Conservation (phyloP, 1,140 invertebrate species). For the Aporrectodea caliginosa region DNA sequence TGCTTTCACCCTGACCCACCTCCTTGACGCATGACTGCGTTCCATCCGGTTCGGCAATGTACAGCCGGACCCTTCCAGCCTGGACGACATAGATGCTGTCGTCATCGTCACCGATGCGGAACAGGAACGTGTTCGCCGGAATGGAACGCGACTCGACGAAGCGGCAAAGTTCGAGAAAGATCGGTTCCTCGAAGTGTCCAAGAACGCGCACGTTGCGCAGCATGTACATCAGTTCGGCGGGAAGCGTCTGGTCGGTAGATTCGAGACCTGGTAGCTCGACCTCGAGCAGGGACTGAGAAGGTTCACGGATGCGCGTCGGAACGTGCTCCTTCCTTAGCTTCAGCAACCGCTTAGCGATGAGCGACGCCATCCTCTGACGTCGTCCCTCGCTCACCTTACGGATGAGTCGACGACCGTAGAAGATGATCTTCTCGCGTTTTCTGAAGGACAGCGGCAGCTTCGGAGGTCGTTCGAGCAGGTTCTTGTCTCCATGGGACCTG, state of each 20-base stretch:
- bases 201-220: conserved; percentile 91
- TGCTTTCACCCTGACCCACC: conserved; percentile 87
- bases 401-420: not conserved
- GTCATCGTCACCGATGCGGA: conserved; percentile 87
- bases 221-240: conserved; percentile 91
- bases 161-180: conserved; percentile 91
- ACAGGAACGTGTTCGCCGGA: conserved; percentile 76
- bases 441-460: not conserved
- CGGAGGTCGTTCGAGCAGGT: too few relatives aligned
- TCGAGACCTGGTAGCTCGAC: not conserved
- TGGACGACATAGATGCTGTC: conserved; percentile 97
- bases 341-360: not conserved
- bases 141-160: conserved; percentile 86
- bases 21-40: conserved; percentile 74
- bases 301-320: not conserved
- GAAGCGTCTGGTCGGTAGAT: conserved; percentile 68
- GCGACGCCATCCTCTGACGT: not conserved
- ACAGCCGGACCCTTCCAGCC: conserved; percentile 86
- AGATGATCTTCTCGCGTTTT: not conserved
- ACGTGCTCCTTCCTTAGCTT: not conserved
- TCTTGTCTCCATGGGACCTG: too few relatives aligned
- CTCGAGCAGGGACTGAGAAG: not conserved
- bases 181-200: conserved; percentile 93
- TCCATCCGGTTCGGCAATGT: conserved; percentile 69
- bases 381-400: not conserved